Base-by-base conservation (phyloP, 2,888 invertebrate genomes). In the Caenorhabditis imperialis region DNA sequence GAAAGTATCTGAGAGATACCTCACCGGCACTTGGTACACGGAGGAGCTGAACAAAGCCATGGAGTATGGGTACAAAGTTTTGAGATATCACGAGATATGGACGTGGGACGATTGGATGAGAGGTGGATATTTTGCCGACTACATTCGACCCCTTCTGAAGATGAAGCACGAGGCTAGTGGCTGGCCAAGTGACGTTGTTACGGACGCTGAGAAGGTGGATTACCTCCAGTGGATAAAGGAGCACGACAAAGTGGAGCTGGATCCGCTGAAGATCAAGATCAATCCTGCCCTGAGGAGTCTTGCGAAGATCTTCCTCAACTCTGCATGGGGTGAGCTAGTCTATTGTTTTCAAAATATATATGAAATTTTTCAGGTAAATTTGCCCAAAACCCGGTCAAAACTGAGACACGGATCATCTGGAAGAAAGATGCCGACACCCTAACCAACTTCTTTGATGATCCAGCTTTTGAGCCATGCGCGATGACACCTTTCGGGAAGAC, bases 91-190 rank as follows among this genome's bases (percentile, higher is more conserved):
- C n/a, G n/a, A n/a, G n/a, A n/a, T n/a, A n/a, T 55, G 55, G 55
- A 4, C 14, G 2, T 30, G 33, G 1, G 6, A n/a, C 2, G 14
- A 44, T 0, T 45, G 45, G 57, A 16, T 45, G 2, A 27, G 10
- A 16, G 58, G 58, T 12, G 58, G 58, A 38, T 58, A 48, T 8
- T 48, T 58, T n/a, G 47, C 35, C 10, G 38, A 48, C 2, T 58
- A 38, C 38, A 33, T 58, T 20, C 37, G 37, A n/a, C 58, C 58
- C 0, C 23, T 58, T 0, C 38, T 58, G 7, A n/a, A n/a, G 12
- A 1, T 58, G 23, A 58, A 58, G 18, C 48, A 58, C 16, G 6
- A 48, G 16, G 14, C 5, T 3, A 14, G n/a, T 10, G 58, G 58
- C 18, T 58, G 48, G 47, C 58, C 58, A 3, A 8, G n/a, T 3